Conservation (phyloP, 2,888 invertebrate species). For the Drosophila limbata region DNA sequence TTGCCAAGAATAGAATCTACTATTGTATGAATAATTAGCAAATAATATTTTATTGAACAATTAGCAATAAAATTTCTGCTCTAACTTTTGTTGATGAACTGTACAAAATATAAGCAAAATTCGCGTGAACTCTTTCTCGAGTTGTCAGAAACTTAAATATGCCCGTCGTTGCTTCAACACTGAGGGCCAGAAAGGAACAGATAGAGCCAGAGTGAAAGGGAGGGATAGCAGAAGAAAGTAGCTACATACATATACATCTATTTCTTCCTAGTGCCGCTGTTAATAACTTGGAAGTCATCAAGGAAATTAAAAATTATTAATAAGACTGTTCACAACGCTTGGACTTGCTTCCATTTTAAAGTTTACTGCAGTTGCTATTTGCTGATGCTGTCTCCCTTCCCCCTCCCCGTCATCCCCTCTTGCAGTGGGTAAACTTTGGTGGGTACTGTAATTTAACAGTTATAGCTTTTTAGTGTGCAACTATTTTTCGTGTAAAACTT, state of each 20-base stretch:
- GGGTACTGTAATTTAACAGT: conserved; percentile 79
- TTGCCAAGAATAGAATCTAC: background rate
- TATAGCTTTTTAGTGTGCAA: conserved; percentile 80
- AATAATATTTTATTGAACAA: background rate
- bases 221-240: conserved; percentile 21
- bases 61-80: background rate
- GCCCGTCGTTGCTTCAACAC: conserved; percentile 8
- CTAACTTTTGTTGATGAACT: conserved; percentile 30
- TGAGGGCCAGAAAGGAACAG: background rate
- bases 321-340: conserved; percentile 66
- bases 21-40: background rate
- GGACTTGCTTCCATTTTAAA: conserved; percentile 69
- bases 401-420: background rate
- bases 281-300: conserved; percentile 83
- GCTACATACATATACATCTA: conserved; percentile 25
- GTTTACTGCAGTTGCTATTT: conserved; percentile 74
- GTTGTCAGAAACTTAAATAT: conserved; percentile 49
- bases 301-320: conserved; percentile 84
- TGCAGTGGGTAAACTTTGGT: conserved; percentile 62
- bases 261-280: conserved; percentile 60
- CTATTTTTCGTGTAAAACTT: conserved; percentile 81
- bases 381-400: conserved; percentile 25
- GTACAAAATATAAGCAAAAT: conserved; percentile 45
- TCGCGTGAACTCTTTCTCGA: conserved; percentile 48
- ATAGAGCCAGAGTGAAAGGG: background rate